These are phyloP conservation scores for Contarinia nasturtii DNA, from an alignment of 1,140 invertebrate genomes.

Conservation along the genomic window DNA sequence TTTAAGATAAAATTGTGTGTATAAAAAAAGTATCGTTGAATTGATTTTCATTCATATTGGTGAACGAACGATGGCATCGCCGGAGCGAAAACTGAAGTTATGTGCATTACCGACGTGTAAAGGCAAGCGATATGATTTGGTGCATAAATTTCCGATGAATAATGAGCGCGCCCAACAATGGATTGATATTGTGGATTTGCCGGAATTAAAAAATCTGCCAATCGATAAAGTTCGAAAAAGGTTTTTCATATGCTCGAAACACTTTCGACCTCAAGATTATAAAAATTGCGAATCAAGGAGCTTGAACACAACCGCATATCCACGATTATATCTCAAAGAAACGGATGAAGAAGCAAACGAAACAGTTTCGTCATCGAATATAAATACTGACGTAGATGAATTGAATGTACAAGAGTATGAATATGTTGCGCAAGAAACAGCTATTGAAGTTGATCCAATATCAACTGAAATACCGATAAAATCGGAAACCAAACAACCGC, in stretches of 20 bases:
- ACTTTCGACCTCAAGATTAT: slow-evolving; percentile 6
- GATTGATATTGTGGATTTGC: slow-evolving; percentile 1
- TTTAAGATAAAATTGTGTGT: no score
- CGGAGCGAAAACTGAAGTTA: background rate
- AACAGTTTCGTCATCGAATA: background rate
- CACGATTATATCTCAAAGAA: slow-evolving; percentile 4
- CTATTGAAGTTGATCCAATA: background rate
- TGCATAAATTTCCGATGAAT: slow-evolving; percentile 5
- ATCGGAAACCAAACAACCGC: background rate
- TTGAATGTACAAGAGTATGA: background rate
- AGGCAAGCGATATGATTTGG: slow-evolving; percentile 5
- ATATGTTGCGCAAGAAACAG: background rate
- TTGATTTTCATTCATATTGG: background rate
- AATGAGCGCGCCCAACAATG: background rate
- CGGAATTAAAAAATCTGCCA: background rate
- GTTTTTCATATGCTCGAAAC: slow-evolving; percentile 4
- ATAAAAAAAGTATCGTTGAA: no score
- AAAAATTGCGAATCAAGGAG: slow-evolving; percentile 3
- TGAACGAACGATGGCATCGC: background rate
- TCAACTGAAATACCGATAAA: no score
- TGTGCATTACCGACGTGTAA: slow-evolving; percentile 1
- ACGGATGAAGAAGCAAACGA: background rate
- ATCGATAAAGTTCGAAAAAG: background rate
- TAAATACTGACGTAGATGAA: background rate
- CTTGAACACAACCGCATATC: slow-evolving; percentile 4